Base-by-base conservation (phyloP, 2,797 vertebrate genomes). In the Enteromius unitaeniatus region DNA sequence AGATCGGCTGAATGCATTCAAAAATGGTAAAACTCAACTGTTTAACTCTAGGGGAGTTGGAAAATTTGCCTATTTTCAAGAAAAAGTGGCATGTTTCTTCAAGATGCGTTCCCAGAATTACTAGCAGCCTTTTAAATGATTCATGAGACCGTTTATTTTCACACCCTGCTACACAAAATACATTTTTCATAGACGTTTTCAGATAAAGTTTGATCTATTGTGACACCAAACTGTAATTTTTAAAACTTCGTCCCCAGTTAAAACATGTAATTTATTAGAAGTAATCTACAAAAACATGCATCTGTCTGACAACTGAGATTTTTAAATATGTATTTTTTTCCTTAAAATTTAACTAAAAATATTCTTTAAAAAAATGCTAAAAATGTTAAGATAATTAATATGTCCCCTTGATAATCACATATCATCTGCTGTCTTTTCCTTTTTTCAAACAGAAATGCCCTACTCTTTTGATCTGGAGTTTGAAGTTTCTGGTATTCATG, bases 401-500 rank as follows among this genome's bases (percentile, higher is more conserved):
- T 60, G 13, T 34, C 3, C 37, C 13, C 37, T 51, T 72, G 31
- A 37, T 69, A 78, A 47, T 40, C n/a, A 37, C 11, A 10, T 15
- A 26, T 64, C 6, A 6, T 79, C 19, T 73, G 28, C 49, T 53
- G 34, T 37, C 51, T 9, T n/a, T 49, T 37, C 13, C 9, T 34
- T 40, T 69, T 47, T 34, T 31, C 3, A 88, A 94, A 79, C 91
- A 99, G 98, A 99, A 92, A 96, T 98, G 96, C 96, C 98, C 69
- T 92, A 94, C n/a, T 94, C 96, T 80, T 99, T 99, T 93, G 98
- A 99, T 92, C 93, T 99, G 94, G 96, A 98, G 92, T 99, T 99
- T 91, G 98, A 99, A 91, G 97, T 99, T 85, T 99, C 98, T 45
- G 97, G 97, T 87, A 98, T 98, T 93, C 97, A 99, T 60, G 95